Base-by-base conservation (phyloP, 2,888 invertebrate genomes). In the Leucozona laternaria region DNA sequence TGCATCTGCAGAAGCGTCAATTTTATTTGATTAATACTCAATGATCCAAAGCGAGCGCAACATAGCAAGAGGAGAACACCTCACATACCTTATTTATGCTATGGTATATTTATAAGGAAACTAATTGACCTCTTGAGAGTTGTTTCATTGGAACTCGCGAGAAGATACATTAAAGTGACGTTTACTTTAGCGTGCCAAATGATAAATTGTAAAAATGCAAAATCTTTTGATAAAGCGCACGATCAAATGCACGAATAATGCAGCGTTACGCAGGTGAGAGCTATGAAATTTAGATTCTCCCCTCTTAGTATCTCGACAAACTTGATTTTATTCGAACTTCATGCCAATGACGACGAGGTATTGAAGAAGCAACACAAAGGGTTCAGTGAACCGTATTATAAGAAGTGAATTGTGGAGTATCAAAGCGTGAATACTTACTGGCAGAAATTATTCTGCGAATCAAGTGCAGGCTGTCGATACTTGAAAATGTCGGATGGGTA, bases 1-100 rank as follows among this genome's bases (percentile, higher is more conserved):
- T 48, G 57, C 55, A 79, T 72, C 71, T 71, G 48, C 79, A 79
- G 72, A 73, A 66, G 72, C 64, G 58, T 79, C 72, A 79, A 72
- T 72, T 79, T 72, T 48, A 40, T 58, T 58, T 79, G 55, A 79
- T 79, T 79, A 73, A 79, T 79, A 57, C 31, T 58, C 57, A 45
- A 31, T 37, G 72, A 72, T 66, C 45, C 55, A 34, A 34, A 20
- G 34, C 37, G 34, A 58, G 34, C 37, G 40, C 37, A 4, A 8
- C 34, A 57, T 40, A 8, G 43, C 6, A 5, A 31, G 58, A 6
- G n/a, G 11, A 62, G 22, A 40, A 15, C 11, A 45, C 40, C 43
- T 43, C n/a, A 45, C 25, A 37, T 64, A 37, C n/a, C n/a, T n/a
- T 40, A 31, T 8, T 31, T 5, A 4, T 28, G 6, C 28, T 4